A percentile compares a stretch with the other conserved stretches of the same genome.
These are phyloP conservation scores for Engystomops pustulosus DNA, from an alignment of 2,113 vertebrate genomes.

Conservation along the genomic window DNA sequence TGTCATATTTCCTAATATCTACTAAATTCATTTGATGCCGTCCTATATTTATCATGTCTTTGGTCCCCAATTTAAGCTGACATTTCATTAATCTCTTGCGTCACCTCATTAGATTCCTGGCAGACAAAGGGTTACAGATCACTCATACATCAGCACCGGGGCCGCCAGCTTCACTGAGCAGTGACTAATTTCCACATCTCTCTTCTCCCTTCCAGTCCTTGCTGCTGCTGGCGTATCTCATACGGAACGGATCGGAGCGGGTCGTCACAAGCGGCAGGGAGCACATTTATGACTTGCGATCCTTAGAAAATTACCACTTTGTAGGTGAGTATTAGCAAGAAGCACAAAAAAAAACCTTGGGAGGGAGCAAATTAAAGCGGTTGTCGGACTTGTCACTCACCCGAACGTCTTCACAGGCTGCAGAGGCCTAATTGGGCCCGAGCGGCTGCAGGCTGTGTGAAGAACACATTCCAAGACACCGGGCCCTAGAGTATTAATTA, in stretches of 20 bases:
- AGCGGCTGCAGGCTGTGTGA: constrained; percentile 85
- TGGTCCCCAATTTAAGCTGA: background rate
- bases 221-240: constrained; percentile 94
- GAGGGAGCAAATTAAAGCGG: constrained; percentile 86
- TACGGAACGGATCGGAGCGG: constrained; percentile 97
- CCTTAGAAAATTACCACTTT: constrained; percentile 98
- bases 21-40: background rate
- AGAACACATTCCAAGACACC: constrained; percentile 83
- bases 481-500: constrained; percentile 91
- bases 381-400: constrained; percentile 84
- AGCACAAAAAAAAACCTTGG: constrained; percentile 75
- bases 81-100: background rate
- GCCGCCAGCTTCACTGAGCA: background rate
- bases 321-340: constrained; percentile 91
- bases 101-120: background rate
- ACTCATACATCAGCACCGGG: too few species aligned
- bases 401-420: constrained; percentile 80
- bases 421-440: constrained; percentile 85
- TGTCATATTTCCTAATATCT: too few species aligned
- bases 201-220: constrained; percentile 81
- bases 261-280: constrained; percentile 98
- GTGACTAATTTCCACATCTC: background rate
- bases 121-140: background rate
- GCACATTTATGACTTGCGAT: constrained; percentile 98
- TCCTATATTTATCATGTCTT: background rate